These are phyloP conservation scores for Parazoanthus atlanticus DNA, from an alignment of 92 coral and sea anemone genomes.

Conservation along the genomic window DNA sequence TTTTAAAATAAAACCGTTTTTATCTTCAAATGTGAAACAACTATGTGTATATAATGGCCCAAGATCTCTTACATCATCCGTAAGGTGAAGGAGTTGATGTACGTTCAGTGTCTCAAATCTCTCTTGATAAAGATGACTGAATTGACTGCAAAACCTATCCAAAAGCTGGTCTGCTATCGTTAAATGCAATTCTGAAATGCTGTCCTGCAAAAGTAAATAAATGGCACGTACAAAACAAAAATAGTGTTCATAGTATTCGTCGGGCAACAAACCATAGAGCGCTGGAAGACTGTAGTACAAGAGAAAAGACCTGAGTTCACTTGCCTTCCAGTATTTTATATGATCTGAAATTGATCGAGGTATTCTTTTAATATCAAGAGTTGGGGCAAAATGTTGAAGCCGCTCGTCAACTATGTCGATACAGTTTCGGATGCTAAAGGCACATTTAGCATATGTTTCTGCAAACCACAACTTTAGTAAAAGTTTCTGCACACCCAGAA, in stretches of 20 bases:
- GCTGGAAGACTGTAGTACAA: slow-evolving; percentile 55
- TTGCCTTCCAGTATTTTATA: slow-evolving; percentile 64
- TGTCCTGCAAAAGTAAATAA: slow-evolving; percentile 53
- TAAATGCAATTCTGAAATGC: slow-evolving; percentile 45
- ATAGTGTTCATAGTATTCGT: slow-evolving; percentile 52
- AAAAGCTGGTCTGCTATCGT: slow-evolving; percentile 45
- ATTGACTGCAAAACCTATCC: slow-evolving; percentile 35
- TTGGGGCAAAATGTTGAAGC: slow-evolving; percentile 61
- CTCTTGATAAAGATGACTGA: slow-evolving; percentile 40
- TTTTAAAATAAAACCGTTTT: slow-evolving; percentile 53
- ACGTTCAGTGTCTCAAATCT: slow-evolving; percentile 57
- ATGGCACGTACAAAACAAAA: slow-evolving; percentile 46
- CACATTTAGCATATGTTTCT: slow-evolving; percentile 32
- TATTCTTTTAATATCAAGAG: slow-evolving; percentile 48
- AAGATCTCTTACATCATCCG: slow-evolving; percentile 60
- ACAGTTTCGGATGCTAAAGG: slow-evolving; percentile 38
- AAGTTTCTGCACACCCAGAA: slow-evolving; percentile 61
- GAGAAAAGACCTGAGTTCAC: slow-evolving; percentile 67
- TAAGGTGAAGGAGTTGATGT: slow-evolving; percentile 65
- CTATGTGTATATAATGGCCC: slow-evolving; percentile 65
- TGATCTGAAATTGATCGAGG: slow-evolving; percentile 57
- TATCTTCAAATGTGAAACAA: slow-evolving; percentile 58
- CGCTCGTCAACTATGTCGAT: slow-evolving; percentile 50
- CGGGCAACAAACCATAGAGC: slow-evolving; percentile 60
- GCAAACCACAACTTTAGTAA: slow-evolving; percentile 67